Base-by-base conservation (phyloP, 2,888 invertebrate species). In the Cheilosia impressa region DNA sequence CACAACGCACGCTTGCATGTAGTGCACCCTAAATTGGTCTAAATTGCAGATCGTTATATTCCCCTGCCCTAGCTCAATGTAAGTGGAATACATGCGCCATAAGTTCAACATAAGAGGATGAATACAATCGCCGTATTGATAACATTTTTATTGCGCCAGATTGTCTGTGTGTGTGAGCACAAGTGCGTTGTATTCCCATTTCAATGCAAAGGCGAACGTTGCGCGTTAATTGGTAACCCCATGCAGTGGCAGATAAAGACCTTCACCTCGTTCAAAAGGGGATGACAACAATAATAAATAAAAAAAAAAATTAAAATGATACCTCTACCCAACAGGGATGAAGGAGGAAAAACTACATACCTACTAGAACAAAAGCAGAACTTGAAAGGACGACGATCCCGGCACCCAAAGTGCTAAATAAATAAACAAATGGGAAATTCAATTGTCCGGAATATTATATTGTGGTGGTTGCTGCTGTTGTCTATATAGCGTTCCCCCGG, bases 381-480 rank as follows among this genome's bases (percentile, higher is more conserved):
- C 38, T 62, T 53, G 6, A 52, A 58, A 65, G 65, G 53, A 47
- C 55, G 34, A 38, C 47, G 5, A 47, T 27, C 10, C 53, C 24
- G 22, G 6, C 15, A 38, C 31, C 6, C 31, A 10, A 45, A 81
- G 81, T 76, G 76, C 76, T 71, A 60, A 63, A 58, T 69, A 83
- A 73, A 79, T 69, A 83, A 69, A 78, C 65, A 73, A 83, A 73
- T 78, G 53, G 43, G 68, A 73, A 63, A 73, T 73, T 83, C 83
- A 83, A 83, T 83, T 83, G 79, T 45, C 73, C 73, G 79, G 63
- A 78, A 78, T 78, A 58, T 78, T 78, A 68, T 69, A 83, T 73
- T 73, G 72, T 55, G 71, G 68, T 71, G 47, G 72, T 43, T 76
- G 38, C 17, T 31, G 31, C 47, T 71, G 34, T 17, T 52, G 47